These are phyloP conservation scores for Celastrina argiolus DNA, from an alignment of 2,888 invertebrate species.

Conservation along the genomic window DNA sequence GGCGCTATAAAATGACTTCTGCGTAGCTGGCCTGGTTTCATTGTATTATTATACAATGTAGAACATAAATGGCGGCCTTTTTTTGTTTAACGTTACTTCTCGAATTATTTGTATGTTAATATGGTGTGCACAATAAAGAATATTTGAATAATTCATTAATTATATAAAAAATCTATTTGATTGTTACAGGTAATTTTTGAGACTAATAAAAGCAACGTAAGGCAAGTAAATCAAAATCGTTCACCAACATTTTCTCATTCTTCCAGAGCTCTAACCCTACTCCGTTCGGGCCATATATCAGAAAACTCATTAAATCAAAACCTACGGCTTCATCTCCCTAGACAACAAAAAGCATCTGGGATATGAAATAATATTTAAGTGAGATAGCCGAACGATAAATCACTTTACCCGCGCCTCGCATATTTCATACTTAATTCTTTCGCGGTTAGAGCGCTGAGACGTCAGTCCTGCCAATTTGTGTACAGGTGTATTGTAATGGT, in stretches of 20 bases:
- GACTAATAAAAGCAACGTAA: neutral
- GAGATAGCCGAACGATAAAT: slow-evolving; percentile 67
- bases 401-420: slow-evolving; percentile 66
- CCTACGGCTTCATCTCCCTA: slow-evolving; percentile 15
- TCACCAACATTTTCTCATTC: neutral
- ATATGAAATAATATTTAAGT: slow-evolving; percentile 46
- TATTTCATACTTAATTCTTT: slow-evolving; percentile 79
- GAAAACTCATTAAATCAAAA: slow-evolving; percentile 13
- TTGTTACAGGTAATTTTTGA: neutral
- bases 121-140: no score
- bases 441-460: slow-evolving; percentile 52
- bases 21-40: no score
- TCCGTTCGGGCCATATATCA: neutral
- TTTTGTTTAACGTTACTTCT: no score
- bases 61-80: neutral
- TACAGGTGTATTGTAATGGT: slow-evolving; percentile 47
- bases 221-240: no score
- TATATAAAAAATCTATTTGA: neutral
- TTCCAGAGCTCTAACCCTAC: neutral
- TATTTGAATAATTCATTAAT: no score
- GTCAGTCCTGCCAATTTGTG: slow-evolving; percentile 51
- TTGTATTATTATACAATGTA: neutral
- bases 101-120: no score
- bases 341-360: slow-evolving; percentile 29
- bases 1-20: no score